Evolutionary conservation across 1,140 invertebrate genomes (phyloP).

Genomic region (Contarinia nasturtii): DNA sequence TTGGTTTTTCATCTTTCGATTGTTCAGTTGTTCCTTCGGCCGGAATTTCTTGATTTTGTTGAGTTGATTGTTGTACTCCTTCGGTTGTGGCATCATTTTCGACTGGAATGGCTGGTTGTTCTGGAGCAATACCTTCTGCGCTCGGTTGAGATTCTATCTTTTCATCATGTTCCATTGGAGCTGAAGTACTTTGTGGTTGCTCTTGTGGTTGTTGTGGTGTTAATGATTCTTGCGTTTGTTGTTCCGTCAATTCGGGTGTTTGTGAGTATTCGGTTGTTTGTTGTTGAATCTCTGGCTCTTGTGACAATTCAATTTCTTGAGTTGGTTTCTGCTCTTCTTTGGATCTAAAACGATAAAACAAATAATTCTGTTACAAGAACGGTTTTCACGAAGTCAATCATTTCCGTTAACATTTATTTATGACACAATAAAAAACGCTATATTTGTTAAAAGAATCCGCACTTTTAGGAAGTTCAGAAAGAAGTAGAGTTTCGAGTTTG

Average conservation of each 20-base stretch:
- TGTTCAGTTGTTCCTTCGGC: not conserved
- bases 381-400: too few species aligned
- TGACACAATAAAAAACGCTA: too few species aligned
- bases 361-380: too few species aligned
- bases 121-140: not conserved
- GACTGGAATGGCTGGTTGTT: not conserved
- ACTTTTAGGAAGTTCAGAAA: too few species aligned
- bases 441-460: too few species aligned
- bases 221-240: not conserved
- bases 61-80: not conserved
- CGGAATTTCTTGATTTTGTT: not conserved
- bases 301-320: not conserved
- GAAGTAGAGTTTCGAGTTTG: too few species aligned
- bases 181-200: not conserved
- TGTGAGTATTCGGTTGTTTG: not conserved
- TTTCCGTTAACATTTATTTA: too few species aligned
- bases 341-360: too few species aligned
- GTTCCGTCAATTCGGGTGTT: not conserved
- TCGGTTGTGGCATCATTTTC: not conserved
- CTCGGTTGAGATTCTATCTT: not conserved
- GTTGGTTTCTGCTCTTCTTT: slow-evolving; percentile 7
- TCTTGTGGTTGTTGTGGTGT: not conserved
- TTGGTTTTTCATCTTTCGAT: not conserved
- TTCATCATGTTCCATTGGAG: not conserved
- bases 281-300: not conserved